Percentiles rank a stretch among this genome's conserved stretches.
Conservation (phyloP, 2,888 invertebrate species). For the Autographa pulchrina region DNA sequence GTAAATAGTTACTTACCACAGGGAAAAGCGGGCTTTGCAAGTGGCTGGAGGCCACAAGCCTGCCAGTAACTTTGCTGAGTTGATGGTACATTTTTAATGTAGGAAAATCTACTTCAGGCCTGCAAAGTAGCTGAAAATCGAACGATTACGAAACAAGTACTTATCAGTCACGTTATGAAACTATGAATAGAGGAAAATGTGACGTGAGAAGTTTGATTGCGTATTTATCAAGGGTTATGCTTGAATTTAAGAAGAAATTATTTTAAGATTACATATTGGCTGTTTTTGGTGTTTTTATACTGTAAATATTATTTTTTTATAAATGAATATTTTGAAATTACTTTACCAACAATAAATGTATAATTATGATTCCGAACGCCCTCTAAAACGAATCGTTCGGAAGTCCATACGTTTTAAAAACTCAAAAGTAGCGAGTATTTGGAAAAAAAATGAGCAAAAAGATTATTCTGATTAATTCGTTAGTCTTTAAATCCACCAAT, state of each 20-base stretch:
- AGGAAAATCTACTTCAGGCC: constrained; percentile 48
- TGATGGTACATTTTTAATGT: constrained; percentile 83
- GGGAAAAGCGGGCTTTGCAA: constrained; percentile 85
- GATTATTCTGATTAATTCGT: no score
- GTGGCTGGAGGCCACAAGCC: constrained; percentile 79
- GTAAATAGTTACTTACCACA: constrained; percentile 74
- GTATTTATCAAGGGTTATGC: not conserved
- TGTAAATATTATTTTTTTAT: not conserved
- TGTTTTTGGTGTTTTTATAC: not conserved
- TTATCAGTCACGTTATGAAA: constrained; percentile 70
- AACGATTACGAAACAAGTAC: constrained; percentile 86
- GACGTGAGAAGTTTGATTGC: constrained; percentile 6
- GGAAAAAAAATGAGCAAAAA: no score
- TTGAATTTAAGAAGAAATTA: not conserved
- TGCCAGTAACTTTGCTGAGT: constrained; percentile 82
- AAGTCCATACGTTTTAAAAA: constrained; percentile 6
- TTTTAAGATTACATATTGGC: not conserved
- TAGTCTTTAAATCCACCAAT: no score
- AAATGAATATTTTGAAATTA: not conserved
- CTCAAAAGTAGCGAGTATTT: no score
- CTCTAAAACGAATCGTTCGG: constrained; percentile 9
- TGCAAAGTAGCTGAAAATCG: constrained; percentile 66
- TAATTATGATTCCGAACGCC: constrained; percentile 30
- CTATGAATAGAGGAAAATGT: constrained; percentile 6
- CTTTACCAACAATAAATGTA: not conserved